Evolutionary conservation across 2,113 vertebrate species (phyloP).

Genomic region (Rhipidura dahli): DNA sequence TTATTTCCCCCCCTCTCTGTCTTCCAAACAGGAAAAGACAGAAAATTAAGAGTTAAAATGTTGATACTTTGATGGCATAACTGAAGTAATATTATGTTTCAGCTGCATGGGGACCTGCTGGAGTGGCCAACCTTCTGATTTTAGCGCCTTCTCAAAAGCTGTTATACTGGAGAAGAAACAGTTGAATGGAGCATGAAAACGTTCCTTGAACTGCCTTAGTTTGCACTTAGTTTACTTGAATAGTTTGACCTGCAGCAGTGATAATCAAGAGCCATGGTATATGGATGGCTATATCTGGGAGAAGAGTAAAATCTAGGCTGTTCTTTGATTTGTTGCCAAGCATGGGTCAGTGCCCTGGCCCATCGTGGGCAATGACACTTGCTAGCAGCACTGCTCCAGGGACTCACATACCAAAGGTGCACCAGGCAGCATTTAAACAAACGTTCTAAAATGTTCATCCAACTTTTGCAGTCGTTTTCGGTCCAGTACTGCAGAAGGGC

Average conservation of each 20-base stretch:
- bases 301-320: not conserved
- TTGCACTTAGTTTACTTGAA: not conserved
- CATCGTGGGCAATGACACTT: not conserved
- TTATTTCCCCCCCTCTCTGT: rapidly evolving
- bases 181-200: not conserved
- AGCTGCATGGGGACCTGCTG: not conserved
- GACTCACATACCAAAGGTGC: not conserved
- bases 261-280: not conserved
- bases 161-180: not conserved
- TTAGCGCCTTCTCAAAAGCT: not conserved
- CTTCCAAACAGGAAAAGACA: not conserved
- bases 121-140: not conserved
- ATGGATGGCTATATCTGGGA: not conserved
- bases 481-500: not conserved
- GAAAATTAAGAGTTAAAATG: not conserved
- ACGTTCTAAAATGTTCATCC: not conserved
- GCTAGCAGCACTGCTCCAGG: rapidly evolving
- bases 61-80: not conserved
- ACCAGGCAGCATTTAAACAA: not conserved
- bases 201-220: not conserved
- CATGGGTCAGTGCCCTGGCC: not conserved
- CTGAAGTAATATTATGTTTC: not conserved
- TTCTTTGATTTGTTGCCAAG: not conserved
- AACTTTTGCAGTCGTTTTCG: not conserved
- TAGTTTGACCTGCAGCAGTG: not conserved